A percentile compares a stretch with the other conserved stretches of the same genome.
Evolutionary conservation across 2,113 vertebrate genomes (phyloP).

Genomic region (Ochotona princeps): DNA sequence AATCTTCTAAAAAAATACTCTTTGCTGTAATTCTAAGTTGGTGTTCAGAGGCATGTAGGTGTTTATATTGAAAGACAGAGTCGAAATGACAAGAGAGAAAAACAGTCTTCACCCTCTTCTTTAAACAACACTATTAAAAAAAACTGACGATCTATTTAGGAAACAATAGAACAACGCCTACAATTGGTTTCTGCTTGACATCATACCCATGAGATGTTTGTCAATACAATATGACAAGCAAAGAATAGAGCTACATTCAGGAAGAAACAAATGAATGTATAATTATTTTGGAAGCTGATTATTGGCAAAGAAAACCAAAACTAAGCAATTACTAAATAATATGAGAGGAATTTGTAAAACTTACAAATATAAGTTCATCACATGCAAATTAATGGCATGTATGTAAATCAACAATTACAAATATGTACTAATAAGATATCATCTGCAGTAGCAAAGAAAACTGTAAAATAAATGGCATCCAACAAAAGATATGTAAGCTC

Average conservation of each 20-base stretch:
- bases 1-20: not conserved
- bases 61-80: not conserved
- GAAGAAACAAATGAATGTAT: conserved; percentile 37
- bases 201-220: not conserved
- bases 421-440: not conserved
- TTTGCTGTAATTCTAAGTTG: not conserved
- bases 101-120: too few species aligned
- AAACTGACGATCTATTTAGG: not conserved
- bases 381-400: not conserved
- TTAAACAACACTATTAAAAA: not conserved
- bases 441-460: not conserved
- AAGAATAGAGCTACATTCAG: not conserved
- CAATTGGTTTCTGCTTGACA: not conserved
- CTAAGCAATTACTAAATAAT: conserved; percentile 1
- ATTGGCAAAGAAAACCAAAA: conserved; percentile 31
- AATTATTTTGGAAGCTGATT: not conserved
- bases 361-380: conserved; percentile 8
- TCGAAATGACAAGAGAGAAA: not conserved
- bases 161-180: not conserved
- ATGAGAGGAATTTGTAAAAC: not conserved
- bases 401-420: not conserved
- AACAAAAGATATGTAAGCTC: not conserved
- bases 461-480: not conserved
- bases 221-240: not conserved
- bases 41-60: not conserved